These are phyloP conservation scores for Sorex araneus DNA, from an alignment of 2,113 vertebrate genomes.

Conservation along the genomic window DNA sequence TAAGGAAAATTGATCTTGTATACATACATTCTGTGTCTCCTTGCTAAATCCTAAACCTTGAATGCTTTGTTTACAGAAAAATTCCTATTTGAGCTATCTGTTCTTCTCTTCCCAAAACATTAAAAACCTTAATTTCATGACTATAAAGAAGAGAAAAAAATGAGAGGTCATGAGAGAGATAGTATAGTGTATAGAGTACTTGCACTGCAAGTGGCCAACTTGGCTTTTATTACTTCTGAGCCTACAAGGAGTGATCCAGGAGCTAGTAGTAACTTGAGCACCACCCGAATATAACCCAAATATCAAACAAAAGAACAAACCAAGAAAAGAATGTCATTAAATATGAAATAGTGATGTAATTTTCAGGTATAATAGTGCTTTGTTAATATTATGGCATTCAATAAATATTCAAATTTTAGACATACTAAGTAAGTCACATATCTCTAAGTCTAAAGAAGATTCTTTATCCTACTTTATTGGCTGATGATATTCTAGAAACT, in stretches of 20 bases:
- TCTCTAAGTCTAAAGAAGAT: not conserved
- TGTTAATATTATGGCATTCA: not conserved
- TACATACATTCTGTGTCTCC: not conserved
- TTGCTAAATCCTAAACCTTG: not conserved
- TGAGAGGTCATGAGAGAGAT: too few relatives aligned
- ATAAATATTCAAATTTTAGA: conserved; percentile 3
- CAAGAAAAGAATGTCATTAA: not conserved
- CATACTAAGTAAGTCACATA: not conserved
- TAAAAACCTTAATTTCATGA: too few relatives aligned
- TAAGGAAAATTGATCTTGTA: not conserved
- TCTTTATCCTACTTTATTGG: not conserved
- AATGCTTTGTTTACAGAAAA: not conserved
- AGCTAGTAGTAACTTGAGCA: too few relatives aligned
- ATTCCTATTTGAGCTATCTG: not conserved
- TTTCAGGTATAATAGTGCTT: not conserved
- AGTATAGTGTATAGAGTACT: too few relatives aligned
- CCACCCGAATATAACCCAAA: too few relatives aligned
- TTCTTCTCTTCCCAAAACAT: too few relatives aligned
- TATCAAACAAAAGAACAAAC: too few relatives aligned
- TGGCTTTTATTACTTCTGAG: too few relatives aligned
- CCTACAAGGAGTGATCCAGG: too few relatives aligned
- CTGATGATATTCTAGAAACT: not conserved
- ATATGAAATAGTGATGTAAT: conserved; percentile 22
- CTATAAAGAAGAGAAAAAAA: too few relatives aligned
- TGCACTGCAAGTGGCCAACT: too few relatives aligned